phyloP scores from a whole-genome alignment of 2,113 vertebrate species.

The Clupea harengus region DNA sequence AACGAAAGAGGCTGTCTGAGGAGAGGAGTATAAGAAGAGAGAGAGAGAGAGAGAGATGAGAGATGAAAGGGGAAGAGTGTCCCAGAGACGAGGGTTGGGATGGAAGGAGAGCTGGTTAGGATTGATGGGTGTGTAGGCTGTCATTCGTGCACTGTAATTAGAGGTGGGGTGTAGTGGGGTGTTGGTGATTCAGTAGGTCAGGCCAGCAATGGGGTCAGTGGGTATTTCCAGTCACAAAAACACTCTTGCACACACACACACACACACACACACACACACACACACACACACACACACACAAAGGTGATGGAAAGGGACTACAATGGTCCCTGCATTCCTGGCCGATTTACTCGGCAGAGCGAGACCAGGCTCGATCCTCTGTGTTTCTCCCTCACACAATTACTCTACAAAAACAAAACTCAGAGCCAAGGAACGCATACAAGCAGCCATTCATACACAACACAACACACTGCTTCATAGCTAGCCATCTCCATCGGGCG shows the following conservation, averaged over 20 bases:
- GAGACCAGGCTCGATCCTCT: background rate
- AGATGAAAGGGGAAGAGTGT: slow-evolving; percentile 7
- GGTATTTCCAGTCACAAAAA: slow-evolving; percentile 55
- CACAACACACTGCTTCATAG: background rate
- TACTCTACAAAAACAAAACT: background rate
- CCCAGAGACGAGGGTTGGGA: background rate
- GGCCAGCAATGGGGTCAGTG: slow-evolving; percentile 63
- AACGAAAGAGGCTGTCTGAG: background rate
- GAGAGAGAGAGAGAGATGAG: background rate
- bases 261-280: background rate
- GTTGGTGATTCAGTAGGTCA: slow-evolving; percentile 63
- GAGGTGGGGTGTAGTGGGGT: background rate
- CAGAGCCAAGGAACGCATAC: background rate
- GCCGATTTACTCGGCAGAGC: background rate
- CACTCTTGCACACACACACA: background rate
- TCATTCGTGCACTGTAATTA: background rate
- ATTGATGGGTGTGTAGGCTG: background rate
- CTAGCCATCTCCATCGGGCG: background rate
- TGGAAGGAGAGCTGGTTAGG: background rate
- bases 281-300: background rate
- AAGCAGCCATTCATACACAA: background rate
- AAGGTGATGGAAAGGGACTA: slow-evolving; percentile 29
- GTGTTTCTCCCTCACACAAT: slow-evolving; percentile 32
- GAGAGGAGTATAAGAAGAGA: background rate
- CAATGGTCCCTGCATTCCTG: slow-evolving; percentile 11